These are phyloP conservation scores for Drosophila greeni DNA, from an alignment of 2,888 invertebrate species.

Conservation along the genomic window DNA sequence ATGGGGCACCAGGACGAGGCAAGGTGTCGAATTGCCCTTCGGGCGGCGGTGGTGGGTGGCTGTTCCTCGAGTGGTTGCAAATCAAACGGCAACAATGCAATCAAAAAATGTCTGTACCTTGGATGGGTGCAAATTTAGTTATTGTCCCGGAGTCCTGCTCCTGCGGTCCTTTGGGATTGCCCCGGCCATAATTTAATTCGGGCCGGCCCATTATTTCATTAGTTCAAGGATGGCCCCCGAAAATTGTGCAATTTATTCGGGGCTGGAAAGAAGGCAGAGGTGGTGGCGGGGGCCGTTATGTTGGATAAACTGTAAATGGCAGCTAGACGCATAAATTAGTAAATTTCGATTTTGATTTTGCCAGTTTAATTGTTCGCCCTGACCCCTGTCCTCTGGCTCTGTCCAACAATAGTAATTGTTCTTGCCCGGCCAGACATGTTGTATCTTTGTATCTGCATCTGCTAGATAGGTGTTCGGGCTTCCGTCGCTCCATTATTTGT, in stretches of 20 bases:
- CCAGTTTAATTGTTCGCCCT: slow-evolving; percentile 70
- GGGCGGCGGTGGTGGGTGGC: slow-evolving; percentile 22
- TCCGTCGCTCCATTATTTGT: slow-evolving; percentile 19
- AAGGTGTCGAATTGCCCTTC: slow-evolving; percentile 45
- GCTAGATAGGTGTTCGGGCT: slow-evolving; percentile 28
- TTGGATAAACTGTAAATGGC: slow-evolving; percentile 50
- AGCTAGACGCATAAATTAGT: slow-evolving; percentile 72
- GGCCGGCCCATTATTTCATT: slow-evolving; percentile 68
- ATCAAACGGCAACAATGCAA: slow-evolving; percentile 73
- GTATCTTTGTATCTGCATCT: slow-evolving; percentile 63
- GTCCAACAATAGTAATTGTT: slow-evolving; percentile 47
- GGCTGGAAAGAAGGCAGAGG: slow-evolving; percentile 1
- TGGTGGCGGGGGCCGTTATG: neutral
- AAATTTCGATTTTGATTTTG: slow-evolving; percentile 71
- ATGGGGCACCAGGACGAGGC: slow-evolving; percentile 13
- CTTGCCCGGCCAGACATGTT: slow-evolving; percentile 60
- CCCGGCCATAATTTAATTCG: slow-evolving; percentile 67
- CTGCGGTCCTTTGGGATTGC: slow-evolving; percentile 58
- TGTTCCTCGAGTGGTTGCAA: slow-evolving; percentile 55
- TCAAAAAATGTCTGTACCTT: slow-evolving; percentile 63
- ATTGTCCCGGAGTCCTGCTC: slow-evolving; percentile 56
- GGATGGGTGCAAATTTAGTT: slow-evolving; percentile 70
- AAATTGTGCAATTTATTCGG: slow-evolving; percentile 60
- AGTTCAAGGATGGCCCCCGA: slow-evolving; percentile 41
- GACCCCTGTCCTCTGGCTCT: slow-evolving; percentile 35